phyloP scores from a whole-genome alignment of 1,140 invertebrate genomes.

The Rhopalosiphum maidis region DNA sequence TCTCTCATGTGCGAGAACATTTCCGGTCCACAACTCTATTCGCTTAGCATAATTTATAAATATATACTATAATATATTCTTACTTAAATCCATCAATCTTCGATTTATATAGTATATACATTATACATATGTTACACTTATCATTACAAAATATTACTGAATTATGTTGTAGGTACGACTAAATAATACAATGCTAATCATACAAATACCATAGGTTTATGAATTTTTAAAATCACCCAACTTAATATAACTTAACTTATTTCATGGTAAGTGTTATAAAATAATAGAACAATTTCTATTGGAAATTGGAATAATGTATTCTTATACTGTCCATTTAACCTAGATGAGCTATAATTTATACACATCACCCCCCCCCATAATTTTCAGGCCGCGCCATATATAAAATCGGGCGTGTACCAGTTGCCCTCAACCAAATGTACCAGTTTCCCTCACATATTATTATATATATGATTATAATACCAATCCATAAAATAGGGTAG shows the following conservation, averaged over 20 bases:
- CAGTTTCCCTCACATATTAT: too few species aligned
- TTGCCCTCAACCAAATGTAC: too few species aligned
- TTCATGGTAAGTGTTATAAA: background rate
- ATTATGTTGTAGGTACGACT: background rate
- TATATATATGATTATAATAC: too few species aligned
- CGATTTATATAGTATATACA: background rate
- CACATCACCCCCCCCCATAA: background rate
- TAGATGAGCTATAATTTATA: background rate
- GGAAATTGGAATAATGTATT: background rate
- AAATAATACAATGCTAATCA: background rate
- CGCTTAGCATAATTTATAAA: background rate
- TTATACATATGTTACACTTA: background rate
- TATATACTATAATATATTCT: conserved; percentile 5
- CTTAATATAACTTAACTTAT: background rate
- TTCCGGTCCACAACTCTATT: background rate
- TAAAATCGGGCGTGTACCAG: too few species aligned
- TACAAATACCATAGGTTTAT: background rate
- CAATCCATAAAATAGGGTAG: too few species aligned
- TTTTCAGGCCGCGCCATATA: too few species aligned
- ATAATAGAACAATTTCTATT: background rate
- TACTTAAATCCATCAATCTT: background rate
- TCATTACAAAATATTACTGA: background rate
- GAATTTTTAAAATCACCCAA: background rate
- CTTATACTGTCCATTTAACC: background rate
- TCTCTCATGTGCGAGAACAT: background rate